These are phyloP conservation scores for Hassar affinis DNA, from an alignment of 2,113 vertebrate genomes.

Conservation along the genomic window DNA sequence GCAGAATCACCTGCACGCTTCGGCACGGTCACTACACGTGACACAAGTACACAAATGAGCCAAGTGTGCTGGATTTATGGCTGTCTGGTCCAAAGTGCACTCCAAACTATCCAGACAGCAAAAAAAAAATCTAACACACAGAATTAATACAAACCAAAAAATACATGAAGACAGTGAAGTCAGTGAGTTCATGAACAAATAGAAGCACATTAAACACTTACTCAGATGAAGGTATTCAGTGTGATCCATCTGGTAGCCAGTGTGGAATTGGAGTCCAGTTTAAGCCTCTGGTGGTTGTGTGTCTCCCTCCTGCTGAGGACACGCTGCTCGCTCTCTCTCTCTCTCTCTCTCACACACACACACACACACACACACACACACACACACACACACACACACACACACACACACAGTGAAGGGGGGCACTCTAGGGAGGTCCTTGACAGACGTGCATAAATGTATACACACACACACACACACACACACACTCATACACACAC, in stretches of 20 bases:
- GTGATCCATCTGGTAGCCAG: slow-evolving; percentile 69
- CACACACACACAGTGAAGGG: slow-evolving; percentile 20
- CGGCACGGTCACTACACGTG: slow-evolving; percentile 55
- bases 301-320: slow-evolving; percentile 31
- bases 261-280: slow-evolving; percentile 48
- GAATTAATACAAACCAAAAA: not conserved
- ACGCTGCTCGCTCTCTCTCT: not conserved
- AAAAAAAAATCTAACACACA: slow-evolving; percentile 19
- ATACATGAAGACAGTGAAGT: not conserved
- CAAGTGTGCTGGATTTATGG: slow-evolving; percentile 55
- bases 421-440: slow-evolving; percentile 3
- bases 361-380: slow-evolving; percentile 36
- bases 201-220: slow-evolving; percentile 61
- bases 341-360: not conserved
- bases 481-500: slow-evolving; percentile 44
- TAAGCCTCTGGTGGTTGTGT: not conserved
- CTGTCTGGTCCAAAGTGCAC: slow-evolving; percentile 56
- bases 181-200: not conserved
- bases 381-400: slow-evolving; percentile 41
- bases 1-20: slow-evolving; percentile 67
- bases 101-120: slow-evolving; percentile 43
- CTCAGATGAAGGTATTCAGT: slow-evolving; percentile 75
- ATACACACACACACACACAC: slow-evolving; percentile 22
- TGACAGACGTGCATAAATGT: not conserved
- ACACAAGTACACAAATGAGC: slow-evolving; percentile 48